phyloP scores from a whole-genome alignment of 2,797 vertebrate genomes.

The Steatocranus sp. region DNA sequence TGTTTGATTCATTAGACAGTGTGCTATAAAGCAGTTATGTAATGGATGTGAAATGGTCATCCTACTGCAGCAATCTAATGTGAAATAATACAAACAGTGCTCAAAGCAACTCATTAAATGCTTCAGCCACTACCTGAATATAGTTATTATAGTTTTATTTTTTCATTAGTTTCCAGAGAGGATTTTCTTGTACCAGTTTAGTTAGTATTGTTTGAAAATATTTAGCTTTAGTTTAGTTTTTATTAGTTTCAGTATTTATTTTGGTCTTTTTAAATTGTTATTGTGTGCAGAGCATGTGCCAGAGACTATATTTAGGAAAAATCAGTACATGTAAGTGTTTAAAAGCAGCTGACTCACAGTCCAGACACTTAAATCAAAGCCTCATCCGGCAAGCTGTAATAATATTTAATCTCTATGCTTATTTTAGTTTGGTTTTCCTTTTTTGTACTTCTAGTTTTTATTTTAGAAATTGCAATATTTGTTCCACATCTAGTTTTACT shows the following conservation, averaged over 20 bases:
- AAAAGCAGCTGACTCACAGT: neutral
- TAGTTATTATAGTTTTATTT: neutral
- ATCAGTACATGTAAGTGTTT: neutral
- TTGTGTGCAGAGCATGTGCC: neutral
- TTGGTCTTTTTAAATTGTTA: neutral
- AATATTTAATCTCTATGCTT: neutral
- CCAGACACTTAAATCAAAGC: neutral
- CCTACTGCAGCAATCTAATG: neutral
- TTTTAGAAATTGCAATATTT: neutral
- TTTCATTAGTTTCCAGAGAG: neutral
- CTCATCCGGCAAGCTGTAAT: neutral
- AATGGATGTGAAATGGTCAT: neutral
- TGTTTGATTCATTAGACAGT: neutral
- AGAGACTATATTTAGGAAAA: neutral
- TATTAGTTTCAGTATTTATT: neutral
- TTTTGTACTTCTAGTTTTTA: neutral
- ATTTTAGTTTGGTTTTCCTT: neutral
- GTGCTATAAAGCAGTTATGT: neutral
- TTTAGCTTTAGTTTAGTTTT: neutral
- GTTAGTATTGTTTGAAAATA: neutral
- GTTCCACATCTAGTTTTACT: neutral
- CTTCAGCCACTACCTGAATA: neutral
- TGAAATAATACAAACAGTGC: neutral
- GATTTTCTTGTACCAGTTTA: neutral
- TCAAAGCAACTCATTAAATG: neutral